A percentile compares a stretch with the other conserved stretches of the same genome.
phyloP scores from a whole-genome alignment of 2,888 invertebrate genomes.

The Nematopogon swammerdamellus region DNA sequence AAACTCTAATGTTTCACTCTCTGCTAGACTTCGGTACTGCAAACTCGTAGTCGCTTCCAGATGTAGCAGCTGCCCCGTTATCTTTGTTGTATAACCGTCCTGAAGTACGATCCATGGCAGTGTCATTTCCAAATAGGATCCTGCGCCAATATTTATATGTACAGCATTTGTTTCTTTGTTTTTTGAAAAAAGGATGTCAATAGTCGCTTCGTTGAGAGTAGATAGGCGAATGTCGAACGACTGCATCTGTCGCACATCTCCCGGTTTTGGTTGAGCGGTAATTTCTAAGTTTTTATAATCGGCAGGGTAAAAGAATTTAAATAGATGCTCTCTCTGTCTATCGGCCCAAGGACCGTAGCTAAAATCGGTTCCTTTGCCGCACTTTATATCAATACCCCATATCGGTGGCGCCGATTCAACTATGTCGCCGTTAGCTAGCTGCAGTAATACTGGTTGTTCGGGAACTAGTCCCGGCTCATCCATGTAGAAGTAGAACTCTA shows the following conservation, averaged over 20 bases:
- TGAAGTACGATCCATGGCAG: constrained; percentile 90
- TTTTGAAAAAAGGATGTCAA: constrained; percentile 95
- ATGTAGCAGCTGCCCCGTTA: constrained; percentile 90
- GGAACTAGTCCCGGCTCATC: constrained; percentile 94
- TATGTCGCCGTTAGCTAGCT: constrained; percentile 88
- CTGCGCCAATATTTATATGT: constrained; percentile 92
- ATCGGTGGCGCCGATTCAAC: constrained; percentile 92
- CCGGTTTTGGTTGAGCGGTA: constrained; percentile 79
- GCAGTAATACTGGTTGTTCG: constrained; percentile 85
- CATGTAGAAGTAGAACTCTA: constrained; percentile 95
- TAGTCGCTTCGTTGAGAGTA: constrained; percentile 87
- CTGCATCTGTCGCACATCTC: constrained; percentile 84
- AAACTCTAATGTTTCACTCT: constrained; percentile 94
- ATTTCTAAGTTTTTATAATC: constrained; percentile 78
- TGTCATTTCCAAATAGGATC: constrained; percentile 95
- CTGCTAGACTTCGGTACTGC: constrained; percentile 87
- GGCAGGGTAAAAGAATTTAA: constrained; percentile 93
- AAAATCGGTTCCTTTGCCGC: constrained; percentile 92
- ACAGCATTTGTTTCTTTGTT: constrained; percentile 93
- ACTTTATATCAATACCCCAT: constrained; percentile 94
- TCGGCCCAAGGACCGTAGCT: constrained; percentile 99
- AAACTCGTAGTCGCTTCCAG: constrained; percentile 95
- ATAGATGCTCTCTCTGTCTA: constrained; percentile 90
- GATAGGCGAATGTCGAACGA: constrained; percentile 91
- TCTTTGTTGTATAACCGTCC: constrained; percentile 86